Base-by-base conservation (phyloP, 2,797 vertebrate genomes). In the Cryptoprocta ferox region DNA sequence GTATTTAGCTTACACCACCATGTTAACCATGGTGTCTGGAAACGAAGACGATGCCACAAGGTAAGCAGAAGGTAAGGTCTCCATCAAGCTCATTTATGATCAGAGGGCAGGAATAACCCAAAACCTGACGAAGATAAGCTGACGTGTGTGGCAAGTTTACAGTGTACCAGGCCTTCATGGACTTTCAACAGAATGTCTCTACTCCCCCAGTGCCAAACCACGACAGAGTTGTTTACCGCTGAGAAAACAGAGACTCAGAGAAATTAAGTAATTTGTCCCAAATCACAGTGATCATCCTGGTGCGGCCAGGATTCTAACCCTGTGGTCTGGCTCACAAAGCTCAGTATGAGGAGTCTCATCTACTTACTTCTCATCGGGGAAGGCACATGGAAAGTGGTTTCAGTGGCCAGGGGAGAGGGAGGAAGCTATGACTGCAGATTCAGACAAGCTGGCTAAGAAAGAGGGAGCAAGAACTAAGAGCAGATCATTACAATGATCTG, bases 231-330 rank as follows among this genome's bases (percentile, higher is more conserved):
- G 70, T 80, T 95, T 73, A 91, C 2, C 8, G 42, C 45, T 59
- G 68, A 88, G 35, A 96, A 95, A 91, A 94, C 0, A 11, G 11
- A 90, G 56, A 65, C 19, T 90, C 11, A 1, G 53, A 76, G 39
- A 66, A 30, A 92, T 92, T 61, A 93, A 82, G 45, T 92, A 73
- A 86, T 89, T 94, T 61, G 26, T 71, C 56, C 85, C 45, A 82
- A 82, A 71, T 88, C 81, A 89, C 19, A 61, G 50, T 48, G 75
- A 95, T 86, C 56, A 76, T 76, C 42, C 28, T 15, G 5, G 66
- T 5, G 90, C 35, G 81, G 45, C 35, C n/a, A 37, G n/a, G 30
- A 94, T 65, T 59, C n/a, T 12, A 91, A 48, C 12, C 42, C 45
- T 76, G 59, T 88, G 39, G 68, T 81, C 63, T 93, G 75, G 76